Evolutionary conservation across 2,888 invertebrate genomes (phyloP).

Genomic region (Sarcophaga caerulescens): DNA sequence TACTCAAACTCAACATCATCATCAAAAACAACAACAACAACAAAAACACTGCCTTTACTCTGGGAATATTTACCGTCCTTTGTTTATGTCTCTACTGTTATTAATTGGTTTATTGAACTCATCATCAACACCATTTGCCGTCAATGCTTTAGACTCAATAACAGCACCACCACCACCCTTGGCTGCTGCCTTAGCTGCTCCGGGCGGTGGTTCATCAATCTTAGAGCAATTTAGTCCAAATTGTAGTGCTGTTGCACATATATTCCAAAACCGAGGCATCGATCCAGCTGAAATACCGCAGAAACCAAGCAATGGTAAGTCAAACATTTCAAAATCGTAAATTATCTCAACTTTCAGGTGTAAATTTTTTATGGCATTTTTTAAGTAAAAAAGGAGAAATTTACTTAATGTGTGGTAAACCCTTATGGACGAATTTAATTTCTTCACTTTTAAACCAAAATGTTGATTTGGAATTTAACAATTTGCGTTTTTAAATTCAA

Average conservation of each 20-base stretch:
- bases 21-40: neutral
- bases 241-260: constrained; percentile 81
- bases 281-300: constrained; percentile 82
- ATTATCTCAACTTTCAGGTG: neutral
- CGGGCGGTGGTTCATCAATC: constrained; percentile 74
- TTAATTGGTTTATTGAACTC: constrained; percentile 58
- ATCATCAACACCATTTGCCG: neutral
- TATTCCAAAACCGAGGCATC: constrained; percentile 82
- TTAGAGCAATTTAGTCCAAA: constrained; percentile 80
- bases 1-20: neutral
- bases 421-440: too few species aligned
- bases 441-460: too few species aligned
- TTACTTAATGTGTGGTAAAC: too few species aligned
- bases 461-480: too few species aligned
- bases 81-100: constrained; percentile 44
- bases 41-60: constrained; percentile 59
- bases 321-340: neutral
- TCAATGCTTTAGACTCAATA: constrained; percentile 46
- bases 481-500: too few species aligned
- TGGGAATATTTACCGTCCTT: constrained; percentile 63
- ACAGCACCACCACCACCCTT: constrained; percentile 59
- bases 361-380: too few species aligned
- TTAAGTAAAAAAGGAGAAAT: too few species aligned
- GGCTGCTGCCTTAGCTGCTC: constrained; percentile 69
- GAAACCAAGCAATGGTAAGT: constrained; percentile 82